Conservation (phyloP, 2,797 vertebrate genomes). For the Taenioides sp. region DNA sequence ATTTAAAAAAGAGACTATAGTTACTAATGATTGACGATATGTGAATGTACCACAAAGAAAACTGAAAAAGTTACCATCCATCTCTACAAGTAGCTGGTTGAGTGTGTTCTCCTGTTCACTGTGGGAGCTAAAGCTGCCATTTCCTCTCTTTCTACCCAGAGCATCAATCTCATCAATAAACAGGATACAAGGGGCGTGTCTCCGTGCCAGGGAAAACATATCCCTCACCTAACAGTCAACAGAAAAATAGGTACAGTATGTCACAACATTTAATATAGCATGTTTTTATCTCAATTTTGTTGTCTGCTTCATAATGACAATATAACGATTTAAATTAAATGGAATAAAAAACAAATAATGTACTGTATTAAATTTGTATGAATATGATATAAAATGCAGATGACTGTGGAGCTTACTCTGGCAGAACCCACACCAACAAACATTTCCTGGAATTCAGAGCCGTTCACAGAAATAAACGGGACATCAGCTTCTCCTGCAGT, state of each 20-base stretch:
- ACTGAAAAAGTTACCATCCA: conserved; percentile 73
- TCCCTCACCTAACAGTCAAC: conserved; percentile 71
- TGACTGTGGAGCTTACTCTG: conserved; percentile 74
- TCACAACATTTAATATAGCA: background rate
- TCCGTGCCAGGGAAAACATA: conserved; percentile 78
- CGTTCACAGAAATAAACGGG: conserved; percentile 96
- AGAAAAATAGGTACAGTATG: background rate
- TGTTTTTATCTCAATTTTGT: background rate
- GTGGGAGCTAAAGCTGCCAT: conserved; percentile 70
- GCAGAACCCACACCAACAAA: conserved; percentile 97
- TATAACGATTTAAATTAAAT: background rate
- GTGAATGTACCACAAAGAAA: background rate
- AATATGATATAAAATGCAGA: background rate
- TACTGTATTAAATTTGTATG: no score
- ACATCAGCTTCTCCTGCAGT: conserved; percentile 96
- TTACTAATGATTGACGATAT: background rate
- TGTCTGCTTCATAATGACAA: background rate
- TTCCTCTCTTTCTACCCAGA: conserved; percentile 77
- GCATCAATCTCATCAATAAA: conserved; percentile 88
- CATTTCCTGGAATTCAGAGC: conserved; percentile 98
- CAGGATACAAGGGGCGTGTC: conserved; percentile 83
- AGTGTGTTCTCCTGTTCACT: conserved; percentile 84
- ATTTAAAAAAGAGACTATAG: conserved; percentile 2
- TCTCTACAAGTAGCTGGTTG: conserved; percentile 84
- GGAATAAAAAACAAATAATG: background rate